A percentile compares a stretch with the other conserved stretches of the same genome.
Evolutionary conservation across 64 coral and sea anemone genomes (phyloP).

Genomic region (Orbicella faveolata): DNA sequence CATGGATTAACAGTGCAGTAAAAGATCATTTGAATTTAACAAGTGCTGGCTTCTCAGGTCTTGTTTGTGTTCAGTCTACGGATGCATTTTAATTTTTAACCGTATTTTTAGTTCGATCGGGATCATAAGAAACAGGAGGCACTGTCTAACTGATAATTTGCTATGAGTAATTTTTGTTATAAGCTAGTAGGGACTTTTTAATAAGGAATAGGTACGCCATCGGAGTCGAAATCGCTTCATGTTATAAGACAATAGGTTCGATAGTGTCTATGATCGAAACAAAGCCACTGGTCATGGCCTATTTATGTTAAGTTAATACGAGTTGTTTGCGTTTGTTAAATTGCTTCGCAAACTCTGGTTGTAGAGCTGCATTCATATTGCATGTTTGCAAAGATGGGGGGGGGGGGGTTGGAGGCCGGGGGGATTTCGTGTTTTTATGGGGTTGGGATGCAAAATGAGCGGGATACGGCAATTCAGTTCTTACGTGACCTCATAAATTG

Average conservation of each 20-base stretch:
- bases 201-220: background rate
- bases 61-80: background rate
- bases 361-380: background rate
- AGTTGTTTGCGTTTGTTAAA: background rate
- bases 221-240: background rate
- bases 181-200: background rate
- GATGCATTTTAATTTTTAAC: background rate
- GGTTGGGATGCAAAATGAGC: too few species aligned
- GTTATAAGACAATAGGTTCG: background rate
- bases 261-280: background rate
- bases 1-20: conserved; percentile 1
- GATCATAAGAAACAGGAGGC: too few species aligned
- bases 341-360: background rate
- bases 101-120: background rate
- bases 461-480: too few species aligned
- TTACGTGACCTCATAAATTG: too few species aligned
- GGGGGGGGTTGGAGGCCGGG: background rate
- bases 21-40: background rate
- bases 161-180: background rate
- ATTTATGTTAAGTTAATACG: background rate
- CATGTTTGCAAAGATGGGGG: background rate
- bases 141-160: background rate
- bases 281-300: background rate
- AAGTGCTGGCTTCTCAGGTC: too few species aligned
- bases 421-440: too few species aligned